Evolutionary conservation across 2,797 vertebrate species (phyloP), one percentile per base, ranked within the genome.

Genomic region (Propithecus deckenii): DNA sequence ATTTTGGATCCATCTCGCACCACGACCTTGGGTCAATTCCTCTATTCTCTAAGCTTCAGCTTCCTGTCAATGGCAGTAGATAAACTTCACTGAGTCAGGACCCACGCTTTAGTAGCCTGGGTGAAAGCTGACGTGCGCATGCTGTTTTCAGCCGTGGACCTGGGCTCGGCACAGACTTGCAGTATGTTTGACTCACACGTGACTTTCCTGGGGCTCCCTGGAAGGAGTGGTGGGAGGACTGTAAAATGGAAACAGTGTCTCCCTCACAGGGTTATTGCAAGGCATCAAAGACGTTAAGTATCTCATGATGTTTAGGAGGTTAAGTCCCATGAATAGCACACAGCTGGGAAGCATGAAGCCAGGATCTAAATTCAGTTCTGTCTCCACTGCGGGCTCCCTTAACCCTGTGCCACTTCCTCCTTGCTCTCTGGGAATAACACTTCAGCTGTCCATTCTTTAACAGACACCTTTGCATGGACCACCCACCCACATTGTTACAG

Each of bases 401-500:
- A 50, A 9, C 35, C 15, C 12, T 41, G 10, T 48, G 55, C 30
- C 22, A 0, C 32, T 5, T 7, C 35, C 67, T 32, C 76, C 41
- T 78, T 71, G 9, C 20, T 78, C 8, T 69, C 76, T 50, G 35
- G 69, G 41, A 81, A 69, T 55, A 13, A 81, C 28, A 50, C 46
- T 38, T 90, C 11, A 65, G 52, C 14, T 23, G 20, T 20, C 23
- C n/a, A 5, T 35, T 74, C 32, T 52, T 17, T 55, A 32, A 48
- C n/a, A 59, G 63, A 35, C n/a, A 28, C 30, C 11, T 65, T 57
- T 69, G 43, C n/a, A 2, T 0, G 59, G 38, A 50, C 41, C 80
- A 46, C 23, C 41, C 55, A 15, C 0, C 41, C 50, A 15, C 0
- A 6, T 2, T 9, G 28, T 9, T 74, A 46, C 1, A 32, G 23